phyloP scores from a whole-genome alignment of 2,113 vertebrate genomes.

The Girardinichthys multiradiatus region DNA sequence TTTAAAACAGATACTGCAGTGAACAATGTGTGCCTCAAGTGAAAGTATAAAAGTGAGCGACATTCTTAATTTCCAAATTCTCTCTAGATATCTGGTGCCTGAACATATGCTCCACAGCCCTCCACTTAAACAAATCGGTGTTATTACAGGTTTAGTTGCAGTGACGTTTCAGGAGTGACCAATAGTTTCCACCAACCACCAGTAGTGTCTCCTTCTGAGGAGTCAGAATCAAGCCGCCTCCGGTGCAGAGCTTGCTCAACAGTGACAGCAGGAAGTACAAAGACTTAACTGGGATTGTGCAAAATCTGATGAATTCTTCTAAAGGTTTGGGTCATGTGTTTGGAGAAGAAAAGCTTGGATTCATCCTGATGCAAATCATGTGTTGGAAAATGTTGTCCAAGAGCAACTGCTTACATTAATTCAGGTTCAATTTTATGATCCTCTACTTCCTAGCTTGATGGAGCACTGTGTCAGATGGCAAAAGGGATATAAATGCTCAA shows the following conservation, averaged over 20 bases:
- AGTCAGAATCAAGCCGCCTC: background rate
- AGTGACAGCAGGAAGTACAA: too few species aligned
- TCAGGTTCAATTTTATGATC: background rate
- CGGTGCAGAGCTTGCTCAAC: background rate
- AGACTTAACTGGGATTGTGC: background rate
- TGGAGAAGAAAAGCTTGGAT: background rate
- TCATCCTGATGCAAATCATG: background rate
- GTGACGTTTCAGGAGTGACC: background rate
- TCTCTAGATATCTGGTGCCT: background rate
- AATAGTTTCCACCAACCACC: background rate
- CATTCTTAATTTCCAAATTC: background rate
- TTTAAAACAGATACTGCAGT: background rate
- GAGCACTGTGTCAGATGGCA: background rate
- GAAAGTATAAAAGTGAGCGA: background rate
- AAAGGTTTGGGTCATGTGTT: background rate
- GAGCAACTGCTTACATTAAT: background rate
- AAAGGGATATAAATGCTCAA: background rate
- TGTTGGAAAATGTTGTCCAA: background rate
- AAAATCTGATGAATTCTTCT: background rate
- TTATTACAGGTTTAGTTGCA: background rate
- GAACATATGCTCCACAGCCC: background rate
- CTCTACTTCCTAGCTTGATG: background rate
- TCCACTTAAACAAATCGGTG: background rate
- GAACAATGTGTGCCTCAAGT: background rate
- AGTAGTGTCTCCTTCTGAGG: background rate